These are phyloP conservation scores for Dromiciops gliroides DNA, from an alignment of 2,113 vertebrate genomes.

Conservation along the genomic window DNA sequence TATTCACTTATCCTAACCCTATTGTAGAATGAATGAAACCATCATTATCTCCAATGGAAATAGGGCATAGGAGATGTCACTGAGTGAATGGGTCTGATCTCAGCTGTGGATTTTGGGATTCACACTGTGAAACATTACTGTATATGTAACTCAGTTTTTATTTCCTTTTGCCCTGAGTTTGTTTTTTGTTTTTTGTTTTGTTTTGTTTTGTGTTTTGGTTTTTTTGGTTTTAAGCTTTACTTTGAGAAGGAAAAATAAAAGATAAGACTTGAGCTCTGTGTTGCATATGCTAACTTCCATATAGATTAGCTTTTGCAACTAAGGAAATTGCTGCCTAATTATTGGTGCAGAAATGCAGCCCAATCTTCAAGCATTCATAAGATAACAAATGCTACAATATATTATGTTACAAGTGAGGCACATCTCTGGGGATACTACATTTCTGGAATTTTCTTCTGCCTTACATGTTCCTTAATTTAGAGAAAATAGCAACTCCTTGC, in stretches of 20 bases:
- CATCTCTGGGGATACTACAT: conserved; percentile 1
- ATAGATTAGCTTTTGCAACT: not conserved
- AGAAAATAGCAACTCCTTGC: not conserved
- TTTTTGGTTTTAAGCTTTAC: not conserved
- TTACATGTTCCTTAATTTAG: not conserved
- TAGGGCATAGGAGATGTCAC: not conserved
- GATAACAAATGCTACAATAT: conserved; percentile 2
- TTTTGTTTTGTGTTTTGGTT: too few species aligned
- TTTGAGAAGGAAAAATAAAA: not conserved
- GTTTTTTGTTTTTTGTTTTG: not conserved
- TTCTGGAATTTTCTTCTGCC: not conserved
- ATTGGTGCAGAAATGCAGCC: not conserved
- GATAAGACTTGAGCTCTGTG: not conserved
- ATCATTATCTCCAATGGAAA: not conserved
- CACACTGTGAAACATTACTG: not conserved
- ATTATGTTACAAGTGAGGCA: not conserved
- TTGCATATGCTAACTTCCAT: not conserved
- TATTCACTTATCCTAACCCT: not conserved
- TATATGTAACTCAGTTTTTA: not conserved
- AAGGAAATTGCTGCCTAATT: conserved; percentile 8
- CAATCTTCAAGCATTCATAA: conserved; percentile 24
- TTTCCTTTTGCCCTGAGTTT: not conserved
- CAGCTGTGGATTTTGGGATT: not conserved
- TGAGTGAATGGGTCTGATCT: not conserved
- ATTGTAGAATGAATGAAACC: not conserved